Evolutionary conservation across 1,140 invertebrate species (phyloP).

Genomic region (Caenorhabditis inopinata): DNA sequence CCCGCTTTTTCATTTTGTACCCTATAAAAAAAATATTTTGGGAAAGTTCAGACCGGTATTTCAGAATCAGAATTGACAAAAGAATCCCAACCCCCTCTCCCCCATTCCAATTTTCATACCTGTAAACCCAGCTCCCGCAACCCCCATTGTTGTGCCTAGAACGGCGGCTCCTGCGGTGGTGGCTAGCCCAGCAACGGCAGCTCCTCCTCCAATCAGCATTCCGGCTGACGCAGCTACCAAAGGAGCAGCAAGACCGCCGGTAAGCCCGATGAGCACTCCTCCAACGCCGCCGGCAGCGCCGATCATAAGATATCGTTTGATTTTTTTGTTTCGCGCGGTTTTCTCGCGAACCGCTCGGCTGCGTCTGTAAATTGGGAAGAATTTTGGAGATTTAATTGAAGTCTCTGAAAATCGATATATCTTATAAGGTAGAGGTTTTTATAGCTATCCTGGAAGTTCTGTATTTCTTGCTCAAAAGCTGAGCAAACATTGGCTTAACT

Average conservation of each 20-base stretch:
- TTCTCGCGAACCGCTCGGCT: slow-evolving; percentile 65
- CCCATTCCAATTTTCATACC: no score
- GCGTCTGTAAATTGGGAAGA: slow-evolving; percentile 66
- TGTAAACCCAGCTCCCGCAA: slow-evolving; percentile 69
- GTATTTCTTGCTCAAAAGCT: no score
- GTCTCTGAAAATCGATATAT: no score
- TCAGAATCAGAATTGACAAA: no score
- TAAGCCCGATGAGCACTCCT: slow-evolving; percentile 69
- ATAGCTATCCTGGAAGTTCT: no score
- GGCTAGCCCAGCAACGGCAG: slow-evolving; percentile 54
- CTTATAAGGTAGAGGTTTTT: no score
- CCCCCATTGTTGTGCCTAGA: slow-evolving; percentile 69
- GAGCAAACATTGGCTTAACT: no score
- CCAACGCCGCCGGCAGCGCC: slow-evolving; percentile 68
- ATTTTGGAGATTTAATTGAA: no score
- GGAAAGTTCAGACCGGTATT: no score
- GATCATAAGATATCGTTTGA: slow-evolving; percentile 68
- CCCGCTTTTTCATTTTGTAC: slow-evolving; percentile 69
- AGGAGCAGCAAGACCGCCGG: slow-evolving; percentile 70
- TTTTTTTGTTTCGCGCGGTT: slow-evolving; percentile 66
- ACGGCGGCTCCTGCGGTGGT: slow-evolving; percentile 68
- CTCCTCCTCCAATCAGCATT: slow-evolving; percentile 66
- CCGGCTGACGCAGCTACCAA: slow-evolving; percentile 67
- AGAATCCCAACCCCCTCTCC: no score
- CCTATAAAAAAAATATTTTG: no score